These are phyloP conservation scores for Leptinotarsa juncta DNA, from an alignment of 2,888 invertebrate species.

Conservation along the genomic window DNA sequence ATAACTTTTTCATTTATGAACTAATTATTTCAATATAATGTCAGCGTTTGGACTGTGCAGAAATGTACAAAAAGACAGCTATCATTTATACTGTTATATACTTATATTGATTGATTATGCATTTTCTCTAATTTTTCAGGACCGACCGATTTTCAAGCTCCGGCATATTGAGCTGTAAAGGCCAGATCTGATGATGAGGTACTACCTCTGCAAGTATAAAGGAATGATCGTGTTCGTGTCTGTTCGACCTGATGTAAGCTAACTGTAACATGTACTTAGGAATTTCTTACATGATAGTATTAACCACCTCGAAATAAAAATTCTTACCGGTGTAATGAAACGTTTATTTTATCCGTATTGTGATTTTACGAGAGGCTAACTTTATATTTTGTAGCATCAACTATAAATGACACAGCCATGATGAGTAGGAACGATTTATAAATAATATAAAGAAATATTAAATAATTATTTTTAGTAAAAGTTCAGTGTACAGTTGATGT, in stretches of 20 bases:
- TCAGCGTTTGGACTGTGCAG: too few species aligned
- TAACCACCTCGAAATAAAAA: slow-evolving; percentile 27
- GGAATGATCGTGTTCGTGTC: slow-evolving; percentile 22
- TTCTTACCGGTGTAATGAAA: slow-evolving; percentile 8
- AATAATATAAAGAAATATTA: slow-evolving; percentile 47
- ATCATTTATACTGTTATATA: too few species aligned
- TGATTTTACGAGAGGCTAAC: slow-evolving; percentile 38
- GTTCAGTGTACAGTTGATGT: slow-evolving; percentile 54
- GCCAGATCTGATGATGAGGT: slow-evolving; percentile 9
- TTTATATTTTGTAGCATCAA: slow-evolving; percentile 35
- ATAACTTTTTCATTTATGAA: too few species aligned
- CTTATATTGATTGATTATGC: too few species aligned
- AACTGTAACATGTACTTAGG: slow-evolving; percentile 46
- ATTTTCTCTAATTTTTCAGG: slow-evolving; percentile 65
- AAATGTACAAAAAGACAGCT: too few species aligned
- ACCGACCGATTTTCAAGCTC: slow-evolving; percentile 78
- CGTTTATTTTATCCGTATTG: slow-evolving; percentile 30
- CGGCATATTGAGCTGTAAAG: slow-evolving; percentile 68
- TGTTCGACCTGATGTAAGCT: slow-evolving; percentile 29
- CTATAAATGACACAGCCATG: slow-evolving; percentile 40
- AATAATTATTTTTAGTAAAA: slow-evolving; percentile 46
- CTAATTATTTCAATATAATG: too few species aligned
- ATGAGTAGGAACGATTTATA: slow-evolving; percentile 37
- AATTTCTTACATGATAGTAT: slow-evolving; percentile 32
- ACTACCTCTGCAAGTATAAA: slow-evolving; percentile 14